Evolutionary conservation across 2,888 invertebrate genomes (phyloP).

Genomic region (Pomacea canaliculata): DNA sequence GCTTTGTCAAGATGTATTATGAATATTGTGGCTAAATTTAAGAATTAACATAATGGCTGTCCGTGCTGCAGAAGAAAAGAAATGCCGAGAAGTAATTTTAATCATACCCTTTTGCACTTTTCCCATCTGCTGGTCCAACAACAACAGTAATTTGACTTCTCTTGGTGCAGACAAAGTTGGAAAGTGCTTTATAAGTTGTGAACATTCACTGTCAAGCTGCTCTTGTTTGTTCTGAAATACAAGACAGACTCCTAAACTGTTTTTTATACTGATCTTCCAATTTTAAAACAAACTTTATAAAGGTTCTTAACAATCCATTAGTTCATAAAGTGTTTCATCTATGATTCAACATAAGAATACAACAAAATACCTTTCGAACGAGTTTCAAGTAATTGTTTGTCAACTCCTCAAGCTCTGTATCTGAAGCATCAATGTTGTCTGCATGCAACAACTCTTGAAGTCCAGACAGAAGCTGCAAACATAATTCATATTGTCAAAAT

Average conservation of each 20-base stretch:
- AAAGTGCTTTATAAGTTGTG: constrained; percentile 19
- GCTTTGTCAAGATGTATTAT: too few relatives aligned
- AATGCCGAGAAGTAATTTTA: too few relatives aligned
- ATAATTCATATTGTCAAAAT: not conserved
- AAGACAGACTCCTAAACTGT: not conserved
- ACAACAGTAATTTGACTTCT: constrained; percentile 27
- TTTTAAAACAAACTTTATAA: not conserved
- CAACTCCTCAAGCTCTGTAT: constrained; percentile 14
- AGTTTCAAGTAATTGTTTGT: constrained; percentile 31
- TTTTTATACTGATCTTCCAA: not conserved
- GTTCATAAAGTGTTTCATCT: too few relatives aligned
- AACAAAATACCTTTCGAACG: constrained; percentile 35
- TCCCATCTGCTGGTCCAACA: constrained; percentile 33
- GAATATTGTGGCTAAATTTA: too few relatives aligned
- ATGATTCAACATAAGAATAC: too few relatives aligned
- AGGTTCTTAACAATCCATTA: too few relatives aligned
- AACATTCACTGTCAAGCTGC: constrained; percentile 13
- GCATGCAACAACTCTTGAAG: constrained; percentile 8
- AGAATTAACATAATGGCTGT: too few relatives aligned
- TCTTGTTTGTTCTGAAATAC: constrained; percentile 10
- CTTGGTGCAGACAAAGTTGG: constrained; percentile 26
- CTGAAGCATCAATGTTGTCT: constrained; percentile 17
- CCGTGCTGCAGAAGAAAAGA: too few relatives aligned
- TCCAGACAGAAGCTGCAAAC: not conserved
- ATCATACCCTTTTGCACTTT: not conserved